phyloP scores from a whole-genome alignment of 2,113 vertebrate species.

The Meleagris gallopavo region DNA sequence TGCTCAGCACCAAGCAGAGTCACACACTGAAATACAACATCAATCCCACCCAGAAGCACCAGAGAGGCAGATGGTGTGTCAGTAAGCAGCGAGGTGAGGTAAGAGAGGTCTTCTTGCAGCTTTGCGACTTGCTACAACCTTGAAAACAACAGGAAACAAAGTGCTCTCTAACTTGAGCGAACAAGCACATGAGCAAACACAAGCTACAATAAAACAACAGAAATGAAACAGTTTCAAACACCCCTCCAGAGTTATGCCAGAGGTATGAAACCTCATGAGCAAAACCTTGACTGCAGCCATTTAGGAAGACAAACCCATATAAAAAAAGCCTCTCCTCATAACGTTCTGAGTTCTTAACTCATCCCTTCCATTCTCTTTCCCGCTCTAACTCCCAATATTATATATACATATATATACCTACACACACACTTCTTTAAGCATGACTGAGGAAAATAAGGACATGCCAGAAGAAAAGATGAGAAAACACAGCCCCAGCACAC shows the following conservation, averaged over 20 bases:
- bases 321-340: neutral
- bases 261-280: neutral
- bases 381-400: neutral
- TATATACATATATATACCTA: neutral
- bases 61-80: neutral
- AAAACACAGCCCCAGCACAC: neutral
- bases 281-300: neutral
- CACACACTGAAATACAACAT: accelerated
- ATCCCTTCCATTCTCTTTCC: neutral
- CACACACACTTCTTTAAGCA: neutral
- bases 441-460: neutral
- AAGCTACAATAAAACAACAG: neutral
- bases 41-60: neutral
- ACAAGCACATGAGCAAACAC: neutral
- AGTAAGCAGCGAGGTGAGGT: accelerated
- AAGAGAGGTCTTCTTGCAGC: neutral
- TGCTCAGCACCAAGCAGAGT: neutral
- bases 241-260: neutral
- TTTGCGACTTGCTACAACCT: neutral
- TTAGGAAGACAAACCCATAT: neutral
- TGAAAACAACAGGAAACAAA: neutral
- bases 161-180: neutral
- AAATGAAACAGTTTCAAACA: neutral
- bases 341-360: neutral
- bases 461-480: neutral